A percentile compares a stretch with the other conserved stretches of the same genome.
phyloP scores from a whole-genome alignment of 2,797 vertebrate species.

The Hapalemur alaotrensis region DNA sequence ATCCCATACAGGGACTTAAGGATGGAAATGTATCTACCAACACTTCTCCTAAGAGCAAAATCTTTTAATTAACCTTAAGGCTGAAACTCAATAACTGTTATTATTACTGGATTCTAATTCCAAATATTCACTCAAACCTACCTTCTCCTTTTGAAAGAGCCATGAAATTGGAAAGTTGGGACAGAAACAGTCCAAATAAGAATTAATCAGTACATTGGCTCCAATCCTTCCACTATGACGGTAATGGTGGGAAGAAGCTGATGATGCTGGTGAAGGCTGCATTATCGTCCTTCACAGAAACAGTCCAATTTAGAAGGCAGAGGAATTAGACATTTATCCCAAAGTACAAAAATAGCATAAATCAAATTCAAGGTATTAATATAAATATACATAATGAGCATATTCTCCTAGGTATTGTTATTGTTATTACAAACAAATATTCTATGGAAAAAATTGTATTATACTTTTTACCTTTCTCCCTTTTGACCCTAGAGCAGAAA shows the following conservation, averaged over 20 bases:
- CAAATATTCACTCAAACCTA: constrained; percentile 24
- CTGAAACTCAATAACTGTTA: not conserved
- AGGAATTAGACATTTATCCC: not conserved
- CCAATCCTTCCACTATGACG: not conserved
- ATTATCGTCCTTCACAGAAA: not conserved
- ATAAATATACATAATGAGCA: not conserved
- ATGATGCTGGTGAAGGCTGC: not conserved
- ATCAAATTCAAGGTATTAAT: not conserved
- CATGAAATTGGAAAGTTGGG: not conserved
- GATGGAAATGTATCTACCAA: not conserved
- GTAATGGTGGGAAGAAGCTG: not conserved
- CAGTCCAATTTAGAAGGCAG: not conserved
- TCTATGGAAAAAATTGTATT: not conserved
- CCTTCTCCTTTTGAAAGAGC: constrained; percentile 28
- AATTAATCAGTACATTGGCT: not conserved
- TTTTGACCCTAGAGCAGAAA: constrained; percentile 26
- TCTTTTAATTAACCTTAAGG: not conserved
- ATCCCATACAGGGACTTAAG: not conserved
- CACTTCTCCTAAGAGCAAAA: not conserved
- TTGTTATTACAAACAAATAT: not conserved
- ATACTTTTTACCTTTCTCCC: constrained; percentile 8
- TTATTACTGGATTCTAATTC: not conserved
- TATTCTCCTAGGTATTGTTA: not conserved
- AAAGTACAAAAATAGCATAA: not conserved
- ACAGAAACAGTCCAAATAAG: not conserved